These are phyloP conservation scores for Chymomyza fuscimana DNA, from an alignment of 2,888 invertebrate genomes.

Conservation along the genomic window DNA sequence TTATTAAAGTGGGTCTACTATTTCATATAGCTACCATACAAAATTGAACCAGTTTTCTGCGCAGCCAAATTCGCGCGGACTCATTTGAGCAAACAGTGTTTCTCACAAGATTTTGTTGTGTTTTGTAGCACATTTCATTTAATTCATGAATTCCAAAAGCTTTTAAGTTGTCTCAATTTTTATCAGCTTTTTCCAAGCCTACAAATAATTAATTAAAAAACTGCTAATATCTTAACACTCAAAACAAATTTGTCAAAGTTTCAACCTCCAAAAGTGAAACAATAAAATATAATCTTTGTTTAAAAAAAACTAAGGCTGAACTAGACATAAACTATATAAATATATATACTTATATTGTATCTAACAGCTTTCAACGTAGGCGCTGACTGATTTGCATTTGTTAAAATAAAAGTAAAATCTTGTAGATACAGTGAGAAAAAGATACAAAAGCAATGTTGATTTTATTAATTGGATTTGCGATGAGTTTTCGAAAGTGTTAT, in stretches of 20 bases:
- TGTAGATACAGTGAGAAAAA: conserved; percentile 7
- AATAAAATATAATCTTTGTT: neutral
- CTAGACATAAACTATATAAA: neutral
- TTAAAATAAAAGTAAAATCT: conserved; percentile 47
- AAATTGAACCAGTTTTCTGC: too few relatives aligned
- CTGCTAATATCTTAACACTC: neutral
- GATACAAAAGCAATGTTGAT: conserved; percentile 55
- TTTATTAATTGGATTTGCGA: conserved; percentile 71
- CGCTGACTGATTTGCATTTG: conserved; percentile 59
- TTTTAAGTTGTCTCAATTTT: neutral
- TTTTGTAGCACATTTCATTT: too few relatives aligned
- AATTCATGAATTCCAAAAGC: too few relatives aligned
- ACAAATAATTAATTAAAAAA: neutral
- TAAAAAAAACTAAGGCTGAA: too few relatives aligned
- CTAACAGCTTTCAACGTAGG: neutral
- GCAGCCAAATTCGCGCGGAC: too few relatives aligned
- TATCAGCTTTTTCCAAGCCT: neutral
- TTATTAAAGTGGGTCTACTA: too few relatives aligned
- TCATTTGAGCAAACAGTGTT: too few relatives aligned
- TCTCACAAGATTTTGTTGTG: too few relatives aligned
- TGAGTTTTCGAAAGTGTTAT: conserved; percentile 63
- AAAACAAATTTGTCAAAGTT: neutral
- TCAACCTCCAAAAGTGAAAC: neutral
- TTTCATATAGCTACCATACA: too few relatives aligned
- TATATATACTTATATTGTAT: neutral